These are phyloP conservation scores for Heterodera carotae DNA, from an alignment of 1,140 invertebrate genomes.

Conservation along the genomic window DNA sequence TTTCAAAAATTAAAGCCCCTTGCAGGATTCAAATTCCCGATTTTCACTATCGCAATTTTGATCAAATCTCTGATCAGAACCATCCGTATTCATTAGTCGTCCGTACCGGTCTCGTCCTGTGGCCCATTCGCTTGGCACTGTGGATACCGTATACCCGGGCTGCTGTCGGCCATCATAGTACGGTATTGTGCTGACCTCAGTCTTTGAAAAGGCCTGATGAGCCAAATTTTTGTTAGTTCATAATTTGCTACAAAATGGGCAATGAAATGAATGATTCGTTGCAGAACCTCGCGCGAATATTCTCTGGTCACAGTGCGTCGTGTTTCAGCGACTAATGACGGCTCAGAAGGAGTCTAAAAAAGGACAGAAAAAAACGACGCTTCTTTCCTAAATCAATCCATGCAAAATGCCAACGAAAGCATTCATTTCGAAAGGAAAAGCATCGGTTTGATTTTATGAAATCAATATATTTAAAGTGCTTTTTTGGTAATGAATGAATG, in stretches of 20 bases:
- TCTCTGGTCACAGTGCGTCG: slow-evolving; percentile 37
- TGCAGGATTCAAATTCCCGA: too few relatives aligned
- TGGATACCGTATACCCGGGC: slow-evolving; percentile 64
- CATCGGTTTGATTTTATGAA: too few relatives aligned
- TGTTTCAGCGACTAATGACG: slow-evolving; percentile 19
- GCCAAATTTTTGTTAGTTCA: neutral
- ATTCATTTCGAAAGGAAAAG: too few relatives aligned
- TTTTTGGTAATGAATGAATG: too few relatives aligned
- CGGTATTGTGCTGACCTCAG: slow-evolving; percentile 40
- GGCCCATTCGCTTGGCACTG: slow-evolving; percentile 58
- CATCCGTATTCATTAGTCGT: too few relatives aligned
- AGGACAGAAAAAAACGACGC: neutral
- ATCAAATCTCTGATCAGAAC: too few relatives aligned
- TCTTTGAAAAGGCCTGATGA: slow-evolving; percentile 47
- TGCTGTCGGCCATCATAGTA: slow-evolving; percentile 22
- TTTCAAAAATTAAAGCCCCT: too few relatives aligned
- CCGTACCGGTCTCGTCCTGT: slow-evolving; percentile 38
- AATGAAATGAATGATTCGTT: slow-evolving; percentile 14
- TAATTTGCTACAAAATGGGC: slow-evolving; percentile 4
- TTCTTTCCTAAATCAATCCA: neutral
- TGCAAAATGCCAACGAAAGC: too few relatives aligned
- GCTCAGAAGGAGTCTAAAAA: slow-evolving; percentile 6
- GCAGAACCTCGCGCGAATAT: slow-evolving; percentile 33
- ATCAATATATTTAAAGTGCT: too few relatives aligned
- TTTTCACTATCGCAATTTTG: too few relatives aligned